A percentile compares a stretch with the other conserved stretches of the same genome.
These are phyloP conservation scores for Mimumesa dahlbomi DNA, from an alignment of 2,888 invertebrate genomes.

Conservation along the genomic window DNA sequence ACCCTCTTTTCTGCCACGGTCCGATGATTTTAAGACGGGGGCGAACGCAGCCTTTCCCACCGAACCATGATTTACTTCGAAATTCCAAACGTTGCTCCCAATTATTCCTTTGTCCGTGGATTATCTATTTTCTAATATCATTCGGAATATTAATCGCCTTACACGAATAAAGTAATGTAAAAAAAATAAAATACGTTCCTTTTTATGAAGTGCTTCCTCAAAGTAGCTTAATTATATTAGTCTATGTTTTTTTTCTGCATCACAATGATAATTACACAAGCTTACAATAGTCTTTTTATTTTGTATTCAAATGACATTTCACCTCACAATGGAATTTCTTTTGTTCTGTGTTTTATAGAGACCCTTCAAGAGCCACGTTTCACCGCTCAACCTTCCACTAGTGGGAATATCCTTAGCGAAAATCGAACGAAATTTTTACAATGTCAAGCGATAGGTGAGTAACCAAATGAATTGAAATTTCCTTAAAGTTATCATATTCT, in stretches of 20 bases:
- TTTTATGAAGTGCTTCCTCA: no score
- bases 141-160: no score
- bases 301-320: no score
- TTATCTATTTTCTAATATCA: no score
- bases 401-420: constrained; percentile 92
- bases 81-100: constrained; percentile 18
- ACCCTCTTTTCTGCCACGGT: constrained; percentile 64
- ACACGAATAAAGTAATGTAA: not conserved
- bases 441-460: constrained; percentile 92
- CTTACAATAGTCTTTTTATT: no score
- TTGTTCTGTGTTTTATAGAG: constrained; percentile 83
- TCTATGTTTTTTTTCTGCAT: no score
- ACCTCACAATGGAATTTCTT: no score
- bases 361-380: constrained; percentile 92
- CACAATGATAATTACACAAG: no score
- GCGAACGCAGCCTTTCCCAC: constrained; percentile 34
- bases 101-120: constrained; percentile 4
- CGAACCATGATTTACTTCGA: not conserved
- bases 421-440: constrained; percentile 95
- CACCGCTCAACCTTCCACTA: constrained; percentile 92
- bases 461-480: not conserved
- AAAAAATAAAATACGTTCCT: no score
- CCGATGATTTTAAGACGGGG: constrained; percentile 63
- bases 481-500: no score
- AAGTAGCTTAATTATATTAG: not conserved